Evolutionary conservation across 2,113 vertebrate species (phyloP).

Genomic region (Donacobius atricapilla): DNA sequence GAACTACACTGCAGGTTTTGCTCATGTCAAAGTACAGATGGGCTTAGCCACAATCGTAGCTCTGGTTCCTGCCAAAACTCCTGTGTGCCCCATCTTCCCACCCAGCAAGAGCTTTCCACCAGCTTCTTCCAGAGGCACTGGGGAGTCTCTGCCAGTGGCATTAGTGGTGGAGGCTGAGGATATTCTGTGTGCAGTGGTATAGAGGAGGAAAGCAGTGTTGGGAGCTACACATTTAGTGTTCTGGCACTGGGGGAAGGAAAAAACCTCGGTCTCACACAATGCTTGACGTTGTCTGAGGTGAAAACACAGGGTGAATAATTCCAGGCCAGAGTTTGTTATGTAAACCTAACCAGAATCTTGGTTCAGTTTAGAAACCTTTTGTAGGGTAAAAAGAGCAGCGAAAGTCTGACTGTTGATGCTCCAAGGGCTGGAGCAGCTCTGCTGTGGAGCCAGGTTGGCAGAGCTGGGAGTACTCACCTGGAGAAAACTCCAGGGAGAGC

Average conservation of each 20-base stretch:
- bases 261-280: not conserved
- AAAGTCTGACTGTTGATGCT: not conserved
- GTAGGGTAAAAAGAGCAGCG: not conserved
- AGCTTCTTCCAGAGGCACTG: not conserved
- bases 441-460: not conserved
- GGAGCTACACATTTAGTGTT: not conserved
- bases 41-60: not conserved
- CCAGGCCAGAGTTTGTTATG: not conserved
- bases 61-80: not conserved
- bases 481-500: not conserved
- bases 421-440: not conserved
- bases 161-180: not conserved
- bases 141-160: not conserved
- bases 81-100: not conserved
- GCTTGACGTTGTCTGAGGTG: not conserved
- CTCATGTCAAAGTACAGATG: not conserved
- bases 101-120: not conserved
- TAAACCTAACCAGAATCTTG: not conserved
- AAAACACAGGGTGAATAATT: not conserved
- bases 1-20: not conserved
- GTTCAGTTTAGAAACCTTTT: not conserved
- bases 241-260: not conserved
- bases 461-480: not conserved
- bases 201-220: not conserved
- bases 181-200: accelerated